These are phyloP conservation scores for Dynastes hyllus DNA, from an alignment of 2,888 invertebrate species.

Conservation along the genomic window DNA sequence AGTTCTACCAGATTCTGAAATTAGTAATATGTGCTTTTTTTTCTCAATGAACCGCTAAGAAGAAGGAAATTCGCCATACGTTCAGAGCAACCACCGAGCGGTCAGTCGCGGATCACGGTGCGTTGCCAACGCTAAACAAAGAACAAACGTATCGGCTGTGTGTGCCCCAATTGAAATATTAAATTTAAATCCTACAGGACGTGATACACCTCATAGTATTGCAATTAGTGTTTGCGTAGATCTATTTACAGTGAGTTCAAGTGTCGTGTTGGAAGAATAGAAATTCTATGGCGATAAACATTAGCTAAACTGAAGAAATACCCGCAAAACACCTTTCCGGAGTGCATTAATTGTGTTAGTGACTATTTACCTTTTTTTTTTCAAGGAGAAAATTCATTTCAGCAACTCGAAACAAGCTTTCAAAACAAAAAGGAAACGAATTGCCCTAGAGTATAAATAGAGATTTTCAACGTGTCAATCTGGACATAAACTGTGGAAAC, in stretches of 20 bases:
- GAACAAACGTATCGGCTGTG: background rate
- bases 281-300: background rate
- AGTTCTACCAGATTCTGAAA: conserved; percentile 8
- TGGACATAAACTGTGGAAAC: background rate
- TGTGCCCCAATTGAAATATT: conserved; percentile 40
- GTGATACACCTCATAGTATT: background rate
- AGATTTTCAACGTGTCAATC: background rate
- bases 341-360: conserved; percentile 4
- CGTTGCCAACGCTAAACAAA: conserved; percentile 12
- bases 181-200: conserved; percentile 36
- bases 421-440: conserved; percentile 2
- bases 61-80: conserved; percentile 24
- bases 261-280: conserved; percentile 14
- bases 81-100: conserved; percentile 24
- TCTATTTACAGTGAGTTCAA: conserved; percentile 34
- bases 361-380: background rate
- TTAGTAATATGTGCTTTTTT: conserved; percentile 15
- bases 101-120: background rate
- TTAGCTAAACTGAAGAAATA: background rate
- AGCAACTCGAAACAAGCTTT: background rate
- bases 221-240: conserved; percentile 25
- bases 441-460: background rate
- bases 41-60: conserved; percentile 29
- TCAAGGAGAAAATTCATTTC: background rate
- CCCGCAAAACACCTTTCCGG: background rate